These are phyloP conservation scores for Resseliella maxima DNA, from an alignment of 2,888 invertebrate species.

Conservation along the genomic window DNA sequence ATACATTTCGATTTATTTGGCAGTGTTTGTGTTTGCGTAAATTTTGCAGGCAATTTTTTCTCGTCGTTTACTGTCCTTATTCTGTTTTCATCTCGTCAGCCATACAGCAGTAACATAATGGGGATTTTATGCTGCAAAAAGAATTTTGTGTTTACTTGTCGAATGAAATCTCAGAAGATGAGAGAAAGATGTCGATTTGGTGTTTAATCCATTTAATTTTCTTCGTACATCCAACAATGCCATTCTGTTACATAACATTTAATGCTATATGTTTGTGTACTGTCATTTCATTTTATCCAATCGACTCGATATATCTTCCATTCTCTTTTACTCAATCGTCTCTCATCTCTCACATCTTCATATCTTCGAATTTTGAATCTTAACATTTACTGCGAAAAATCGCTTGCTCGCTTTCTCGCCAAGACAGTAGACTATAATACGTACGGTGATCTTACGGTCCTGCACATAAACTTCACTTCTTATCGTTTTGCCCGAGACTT, in stretches of 20 bases:
- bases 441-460: background rate
- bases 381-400: too few relatives aligned
- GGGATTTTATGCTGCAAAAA: background rate
- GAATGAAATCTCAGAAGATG: background rate
- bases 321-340: background rate
- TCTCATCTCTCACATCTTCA: background rate
- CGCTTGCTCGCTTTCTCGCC: too few relatives aligned
- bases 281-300: background rate
- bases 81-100: too few relatives aligned
- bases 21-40: background rate
- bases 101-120: background rate
- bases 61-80: too few relatives aligned
- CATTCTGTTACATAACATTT: background rate
- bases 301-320: background rate
- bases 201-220: conserved; percentile 47
- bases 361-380: too few relatives aligned
- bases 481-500: conserved; percentile 11
- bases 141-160: background rate
- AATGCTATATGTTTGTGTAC: background rate
- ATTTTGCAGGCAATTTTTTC: background rate
- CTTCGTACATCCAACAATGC: background rate
- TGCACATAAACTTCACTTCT: conserved; percentile 14
- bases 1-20: background rate
- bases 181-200: conserved; percentile 23
- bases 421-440: background rate